A percentile compares a stretch with the other conserved stretches of the same genome.
These are phyloP conservation scores for Lobophora halterata DNA, from an alignment of 2,888 invertebrate species.

Conservation along the genomic window DNA sequence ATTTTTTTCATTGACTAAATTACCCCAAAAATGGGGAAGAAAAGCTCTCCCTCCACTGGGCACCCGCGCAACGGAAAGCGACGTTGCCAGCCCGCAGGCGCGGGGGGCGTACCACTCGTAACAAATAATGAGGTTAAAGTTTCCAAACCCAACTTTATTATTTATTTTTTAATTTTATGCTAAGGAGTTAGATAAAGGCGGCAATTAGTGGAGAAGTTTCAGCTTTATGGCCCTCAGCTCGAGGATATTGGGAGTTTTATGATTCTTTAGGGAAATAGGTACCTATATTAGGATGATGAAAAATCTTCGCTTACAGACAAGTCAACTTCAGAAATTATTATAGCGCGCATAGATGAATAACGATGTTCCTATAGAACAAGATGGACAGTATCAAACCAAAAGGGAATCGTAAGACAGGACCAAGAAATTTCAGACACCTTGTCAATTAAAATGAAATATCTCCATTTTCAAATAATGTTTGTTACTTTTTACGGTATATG, in stretches of 20 bases:
- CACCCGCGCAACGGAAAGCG: slow-evolving; percentile 51
- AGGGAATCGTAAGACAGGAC: too few relatives aligned
- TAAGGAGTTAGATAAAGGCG: slow-evolving; percentile 29
- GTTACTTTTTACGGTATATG: too few relatives aligned
- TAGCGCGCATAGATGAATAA: too few relatives aligned
- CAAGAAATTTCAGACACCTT: too few relatives aligned
- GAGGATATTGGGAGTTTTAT: slow-evolving; percentile 10
- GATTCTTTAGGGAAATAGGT: slow-evolving; percentile 12
- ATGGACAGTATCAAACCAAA: too few relatives aligned
- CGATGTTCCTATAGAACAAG: too few relatives aligned
- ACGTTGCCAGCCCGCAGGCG: slow-evolving; percentile 71
- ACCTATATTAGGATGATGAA: too few relatives aligned
- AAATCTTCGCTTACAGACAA: too few relatives aligned
- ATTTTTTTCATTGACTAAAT: too few relatives aligned
- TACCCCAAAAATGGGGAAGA: slow-evolving; percentile 37
- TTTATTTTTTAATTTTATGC: slow-evolving; percentile 43
- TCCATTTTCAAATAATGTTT: too few relatives aligned
- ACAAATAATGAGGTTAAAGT: slow-evolving; percentile 77
- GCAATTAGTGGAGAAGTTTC: slow-evolving; percentile 30
- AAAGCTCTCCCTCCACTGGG: slow-evolving; percentile 53
- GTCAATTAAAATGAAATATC: too few relatives aligned
- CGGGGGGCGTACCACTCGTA: slow-evolving; percentile 47
- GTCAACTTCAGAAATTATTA: too few relatives aligned
- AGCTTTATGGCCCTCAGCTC: slow-evolving; percentile 19
- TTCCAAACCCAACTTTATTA: slow-evolving; percentile 63